Evolutionary conservation across 2,888 invertebrate genomes (phyloP).

Genomic region (Falcaria lacertinaria): DNA sequence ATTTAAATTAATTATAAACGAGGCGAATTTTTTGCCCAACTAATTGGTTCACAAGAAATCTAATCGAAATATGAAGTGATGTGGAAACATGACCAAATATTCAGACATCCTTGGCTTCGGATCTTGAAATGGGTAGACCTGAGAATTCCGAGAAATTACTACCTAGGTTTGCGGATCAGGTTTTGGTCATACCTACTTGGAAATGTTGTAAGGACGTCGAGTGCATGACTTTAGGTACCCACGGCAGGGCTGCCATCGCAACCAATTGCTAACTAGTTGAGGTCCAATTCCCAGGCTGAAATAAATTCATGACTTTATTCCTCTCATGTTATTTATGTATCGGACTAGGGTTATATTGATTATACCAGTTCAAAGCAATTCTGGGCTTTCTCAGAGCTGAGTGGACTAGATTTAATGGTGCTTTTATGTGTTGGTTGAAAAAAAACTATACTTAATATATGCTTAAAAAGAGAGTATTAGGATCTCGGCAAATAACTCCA

Average conservation of each 20-base stretch:
- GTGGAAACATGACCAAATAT: neutral
- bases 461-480: too few species aligned
- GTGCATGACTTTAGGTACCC: neutral
- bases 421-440: too few species aligned
- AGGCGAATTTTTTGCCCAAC: neutral
- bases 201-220: neutral
- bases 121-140: constrained; percentile 24
- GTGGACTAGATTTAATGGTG: too few species aligned
- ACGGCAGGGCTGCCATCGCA: neutral
- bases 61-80: neutral
- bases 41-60: neutral
- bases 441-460: too few species aligned
- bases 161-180: constrained; percentile 24
- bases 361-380: too few species aligned
- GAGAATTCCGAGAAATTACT: constrained; percentile 32
- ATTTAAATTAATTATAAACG: neutral
- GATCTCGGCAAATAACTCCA: too few species aligned
- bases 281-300: too few species aligned
- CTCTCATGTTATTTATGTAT: too few species aligned
- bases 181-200: constrained; percentile 10
- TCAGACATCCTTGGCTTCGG: constrained; percentile 1
- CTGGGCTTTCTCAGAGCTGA: too few species aligned
- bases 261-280: neutral
- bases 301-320: too few species aligned
- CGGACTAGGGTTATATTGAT: too few species aligned